phyloP scores from a whole-genome alignment of 1,140 invertebrate species.

The Linepithema humile region DNA sequence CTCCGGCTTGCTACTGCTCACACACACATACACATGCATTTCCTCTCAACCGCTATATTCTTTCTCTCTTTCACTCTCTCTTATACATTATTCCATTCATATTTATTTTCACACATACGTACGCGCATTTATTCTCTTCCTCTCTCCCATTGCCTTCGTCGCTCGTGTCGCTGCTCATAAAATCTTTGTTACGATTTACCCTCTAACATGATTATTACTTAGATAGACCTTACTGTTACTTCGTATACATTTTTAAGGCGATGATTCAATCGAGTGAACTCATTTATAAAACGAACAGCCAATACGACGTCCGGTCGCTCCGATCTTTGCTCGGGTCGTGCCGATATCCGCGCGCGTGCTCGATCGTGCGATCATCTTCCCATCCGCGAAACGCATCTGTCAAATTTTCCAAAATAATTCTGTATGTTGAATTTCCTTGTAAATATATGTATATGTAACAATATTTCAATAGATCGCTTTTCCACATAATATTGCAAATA shows the following conservation, averaged over 20 bases:
- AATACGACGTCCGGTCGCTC: conserved; percentile 78
- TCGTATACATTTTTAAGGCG: conserved; percentile 86
- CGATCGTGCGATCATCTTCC: conserved; percentile 63
- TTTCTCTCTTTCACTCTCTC: conserved; percentile 38
- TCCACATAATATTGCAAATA: no score
- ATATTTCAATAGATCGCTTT: no score
- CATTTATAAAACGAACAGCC: conserved; percentile 83
- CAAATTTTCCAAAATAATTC: not conserved
- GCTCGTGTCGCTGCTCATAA: conserved; percentile 81
- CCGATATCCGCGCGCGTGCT: conserved; percentile 31
- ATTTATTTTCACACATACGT: conserved; percentile 22
- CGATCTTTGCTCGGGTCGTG: conserved; percentile 47
- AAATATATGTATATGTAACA: no score
- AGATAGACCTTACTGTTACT: conserved; percentile 84
- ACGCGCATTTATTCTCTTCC: conserved; percentile 22
- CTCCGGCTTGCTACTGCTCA: conserved; percentile 50
- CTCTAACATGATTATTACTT: conserved; percentile 85
- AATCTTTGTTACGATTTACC: conserved; percentile 82
- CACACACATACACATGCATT: conserved; percentile 48
- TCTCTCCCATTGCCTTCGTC: conserved; percentile 62
- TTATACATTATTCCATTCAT: not conserved
- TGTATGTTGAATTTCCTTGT: not conserved
- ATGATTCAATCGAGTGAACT: conserved; percentile 85
- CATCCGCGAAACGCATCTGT: not conserved
- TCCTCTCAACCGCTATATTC: no score